Evolutionary conservation across 2,113 vertebrate genomes (phyloP).

Genomic region (Chionis minor): DNA sequence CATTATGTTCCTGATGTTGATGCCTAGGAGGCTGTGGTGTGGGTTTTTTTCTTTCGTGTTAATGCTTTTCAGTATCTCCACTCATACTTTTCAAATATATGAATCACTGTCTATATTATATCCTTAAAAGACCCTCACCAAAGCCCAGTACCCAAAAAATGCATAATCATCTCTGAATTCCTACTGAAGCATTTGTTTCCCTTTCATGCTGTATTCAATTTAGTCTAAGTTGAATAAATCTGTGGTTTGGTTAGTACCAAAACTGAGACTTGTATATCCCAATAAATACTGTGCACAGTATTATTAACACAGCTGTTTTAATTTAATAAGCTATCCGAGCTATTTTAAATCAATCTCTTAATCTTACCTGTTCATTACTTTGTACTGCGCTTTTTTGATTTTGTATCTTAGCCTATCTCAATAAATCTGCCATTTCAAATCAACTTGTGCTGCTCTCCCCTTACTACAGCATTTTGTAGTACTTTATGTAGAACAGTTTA

Average conservation of each 20-base stretch:
- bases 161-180: neutral
- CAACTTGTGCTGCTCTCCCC: neutral
- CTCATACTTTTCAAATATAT: neutral
- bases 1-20: neutral
- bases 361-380: neutral
- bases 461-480: neutral
- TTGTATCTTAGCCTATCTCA: neutral
- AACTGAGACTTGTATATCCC: neutral
- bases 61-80: neutral
- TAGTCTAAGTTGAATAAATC: neutral
- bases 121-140: neutral
- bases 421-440: neutral
- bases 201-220: neutral
- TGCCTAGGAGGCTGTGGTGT: neutral
- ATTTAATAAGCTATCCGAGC: neutral
- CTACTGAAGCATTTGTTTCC: neutral
- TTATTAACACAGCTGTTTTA: neutral
- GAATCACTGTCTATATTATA: neutral
- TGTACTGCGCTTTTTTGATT: neutral
- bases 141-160: neutral
- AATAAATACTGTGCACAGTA: neutral
- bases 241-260: neutral
- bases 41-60: neutral
- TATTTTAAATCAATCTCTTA: neutral
- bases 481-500: neutral